A percentile compares a stretch with the other conserved stretches of the same genome.
Conservation (phyloP, 2,888 invertebrate genomes). For the Tanytarsus gracilentus region DNA sequence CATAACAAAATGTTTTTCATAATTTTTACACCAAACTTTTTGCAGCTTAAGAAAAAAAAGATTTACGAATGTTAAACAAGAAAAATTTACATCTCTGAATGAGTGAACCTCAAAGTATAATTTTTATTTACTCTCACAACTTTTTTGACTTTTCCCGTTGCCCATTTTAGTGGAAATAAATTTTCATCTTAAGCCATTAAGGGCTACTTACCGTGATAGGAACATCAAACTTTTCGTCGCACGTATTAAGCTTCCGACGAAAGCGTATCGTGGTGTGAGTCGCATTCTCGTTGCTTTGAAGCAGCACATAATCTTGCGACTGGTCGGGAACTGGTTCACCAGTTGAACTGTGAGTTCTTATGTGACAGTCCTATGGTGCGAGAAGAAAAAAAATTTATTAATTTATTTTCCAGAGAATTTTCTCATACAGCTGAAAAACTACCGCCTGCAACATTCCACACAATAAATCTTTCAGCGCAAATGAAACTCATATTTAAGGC, state of each 20-base stretch:
- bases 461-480: conserved; percentile 12
- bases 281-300: conserved; percentile 72
- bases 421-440: not conserved
- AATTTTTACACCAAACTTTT: too few relatives aligned
- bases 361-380: conserved; percentile 64
- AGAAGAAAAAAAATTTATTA: conserved; percentile 32
- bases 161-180: too few relatives aligned
- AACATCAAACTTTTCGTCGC: conserved; percentile 64
- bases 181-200: conserved; percentile 6
- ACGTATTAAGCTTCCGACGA: conserved; percentile 71
- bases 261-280: conserved; percentile 79
- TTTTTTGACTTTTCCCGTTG: not conserved
- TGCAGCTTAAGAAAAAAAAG: too few relatives aligned
- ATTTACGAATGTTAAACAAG: too few relatives aligned
- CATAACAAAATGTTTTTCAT: too few relatives aligned
- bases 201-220: conserved; percentile 55
- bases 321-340: conserved; percentile 62
- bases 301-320: conserved; percentile 73
- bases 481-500: conserved; percentile 14
- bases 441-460: not conserved
- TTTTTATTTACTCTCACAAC: not conserved
- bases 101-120: too few relatives aligned
- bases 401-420: not conserved
- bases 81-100: too few relatives aligned
- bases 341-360: conserved; percentile 49